These are phyloP conservation scores for Gavialis gangeticus DNA, from an alignment of 2,113 vertebrate species.

Conservation along the genomic window DNA sequence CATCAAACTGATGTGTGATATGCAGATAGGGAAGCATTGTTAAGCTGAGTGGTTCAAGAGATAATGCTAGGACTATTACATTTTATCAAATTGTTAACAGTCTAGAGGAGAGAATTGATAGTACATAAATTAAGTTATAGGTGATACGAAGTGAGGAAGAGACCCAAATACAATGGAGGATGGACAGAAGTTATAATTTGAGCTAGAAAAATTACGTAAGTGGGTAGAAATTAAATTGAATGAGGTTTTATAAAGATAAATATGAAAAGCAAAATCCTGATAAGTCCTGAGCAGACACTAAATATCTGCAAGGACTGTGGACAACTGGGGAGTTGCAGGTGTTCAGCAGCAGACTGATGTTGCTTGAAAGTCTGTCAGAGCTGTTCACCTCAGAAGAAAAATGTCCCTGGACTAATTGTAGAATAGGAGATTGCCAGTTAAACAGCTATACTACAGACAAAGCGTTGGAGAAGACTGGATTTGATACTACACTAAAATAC, in stretches of 20 bases:
- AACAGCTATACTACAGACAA: not conserved
- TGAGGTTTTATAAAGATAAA: not conserved
- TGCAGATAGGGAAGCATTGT: not conserved
- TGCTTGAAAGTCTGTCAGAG: not conserved
- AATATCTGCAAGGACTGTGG: not conserved
- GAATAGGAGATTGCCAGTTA: not conserved
- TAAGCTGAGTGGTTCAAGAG: not conserved
- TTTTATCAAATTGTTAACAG: not conserved
- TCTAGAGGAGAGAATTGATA: not conserved
- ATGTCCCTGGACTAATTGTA: not conserved
- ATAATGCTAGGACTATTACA: not conserved
- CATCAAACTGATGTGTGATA: not conserved
- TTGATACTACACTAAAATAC: not conserved
- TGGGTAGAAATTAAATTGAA: not conserved
- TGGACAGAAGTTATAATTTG: not conserved
- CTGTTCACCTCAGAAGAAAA: not conserved
- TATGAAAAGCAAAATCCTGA: not conserved
- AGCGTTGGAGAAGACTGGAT: not conserved
- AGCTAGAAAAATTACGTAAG: not conserved
- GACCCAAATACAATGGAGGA: not conserved
- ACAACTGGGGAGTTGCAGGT: not conserved
- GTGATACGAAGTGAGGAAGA: not conserved
- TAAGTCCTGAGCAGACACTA: not conserved
- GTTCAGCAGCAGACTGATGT: not conserved
- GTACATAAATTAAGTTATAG: not conserved